Evolutionary conservation across 1,140 invertebrate species (phyloP), one percentile per base, ranked within the genome.

Genomic region (Leptinotarsa lineolata): DNA sequence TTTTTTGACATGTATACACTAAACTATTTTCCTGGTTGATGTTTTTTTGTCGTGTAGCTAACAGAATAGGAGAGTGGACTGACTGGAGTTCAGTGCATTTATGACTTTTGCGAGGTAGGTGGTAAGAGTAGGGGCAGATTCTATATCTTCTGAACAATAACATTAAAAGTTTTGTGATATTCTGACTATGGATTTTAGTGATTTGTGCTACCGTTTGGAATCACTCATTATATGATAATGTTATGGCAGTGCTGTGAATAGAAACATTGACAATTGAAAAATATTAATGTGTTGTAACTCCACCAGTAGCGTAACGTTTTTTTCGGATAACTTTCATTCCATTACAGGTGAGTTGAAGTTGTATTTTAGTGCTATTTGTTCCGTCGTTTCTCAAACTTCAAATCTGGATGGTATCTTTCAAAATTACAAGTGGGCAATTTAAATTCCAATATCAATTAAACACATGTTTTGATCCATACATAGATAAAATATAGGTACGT

Each of bases 231-330:
- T 63, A 63, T n/a, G 58, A 59, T 59, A 20, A n/a, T 22, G 11
- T 30, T 13, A 22, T 63, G 20, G 20, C 20, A 30, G 16, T 22
- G 24, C 20, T 21, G 5, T 21, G 15, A 63, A 12, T 18, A 5
- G 61, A 20, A 22, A 63, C 61, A 63, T 63, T 21, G 61, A 22
- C 20, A 63, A 63, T 30, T 63, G 61, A 63, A 63, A 63, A 63
- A 63, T 18, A 63, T 63, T 63, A 20, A 24, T 63, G 48, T 54
- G 48, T 54, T 54, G 48, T 18, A 54, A 54, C 48, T 54, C 48
- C 48, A 54, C n/a, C 48, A 54, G 48, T 63, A 63, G 61, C 61
- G 15, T 63, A 63, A 20, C 20, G 20, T 63, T 63, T 22, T 63
- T 63, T 15, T 63, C 20, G 48, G 48, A 54, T 30, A 63, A 30